Evolutionary conservation across 1,140 invertebrate species (phyloP), one percentile per base, ranked within the genome.

Genomic region (Dendroctonus ponderosae): DNA sequence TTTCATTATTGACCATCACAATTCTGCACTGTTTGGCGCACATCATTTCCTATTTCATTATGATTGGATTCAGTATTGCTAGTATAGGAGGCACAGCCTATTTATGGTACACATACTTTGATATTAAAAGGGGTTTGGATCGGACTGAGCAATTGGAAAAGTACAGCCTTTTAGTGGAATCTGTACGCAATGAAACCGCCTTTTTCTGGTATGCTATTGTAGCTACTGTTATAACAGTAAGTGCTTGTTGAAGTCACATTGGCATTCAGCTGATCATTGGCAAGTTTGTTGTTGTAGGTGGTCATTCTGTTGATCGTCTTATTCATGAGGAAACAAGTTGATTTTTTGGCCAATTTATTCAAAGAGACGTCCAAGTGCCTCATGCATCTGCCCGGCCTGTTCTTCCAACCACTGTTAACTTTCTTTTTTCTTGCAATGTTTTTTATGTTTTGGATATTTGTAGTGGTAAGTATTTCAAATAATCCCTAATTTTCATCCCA

Each of bases 71-170:
- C 7, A 86, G 86, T 54, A 78, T 94, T 50, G 85, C 87, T 42
- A 89, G 89, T 75, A 81, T 93, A 63, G 90, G 79, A 69, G 88
- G 91, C 11, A 94, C 92, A 51, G 85, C 76, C 26, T 83, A 93
- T 44, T 78, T 97, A 11, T 97, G 95, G 95, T 93, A 91, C 81
- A 93, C 91, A 5, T 97, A 94, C 75, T 84, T 87, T 68, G 89
- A 89, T 69, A 85, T 95, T 12, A 89, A 87, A 70, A 82, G 81
- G 64, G 86, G 88, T 52, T 81, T 93, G 49, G 88, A 89, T 76
- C 79, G 80, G 67, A 86, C 85, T 61, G 65, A 61, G 46, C 41
- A 44, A 43, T 46, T 9, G 41, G 80, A 85, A 48, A 77, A 82
- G 50, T 81, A 80, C 60, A 77, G 74, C 72, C 61, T 79, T 59